Conservation (phyloP, 37 sponge, comb jelly and placozoan genomes). For the Dysidea cf. avara region DNA sequence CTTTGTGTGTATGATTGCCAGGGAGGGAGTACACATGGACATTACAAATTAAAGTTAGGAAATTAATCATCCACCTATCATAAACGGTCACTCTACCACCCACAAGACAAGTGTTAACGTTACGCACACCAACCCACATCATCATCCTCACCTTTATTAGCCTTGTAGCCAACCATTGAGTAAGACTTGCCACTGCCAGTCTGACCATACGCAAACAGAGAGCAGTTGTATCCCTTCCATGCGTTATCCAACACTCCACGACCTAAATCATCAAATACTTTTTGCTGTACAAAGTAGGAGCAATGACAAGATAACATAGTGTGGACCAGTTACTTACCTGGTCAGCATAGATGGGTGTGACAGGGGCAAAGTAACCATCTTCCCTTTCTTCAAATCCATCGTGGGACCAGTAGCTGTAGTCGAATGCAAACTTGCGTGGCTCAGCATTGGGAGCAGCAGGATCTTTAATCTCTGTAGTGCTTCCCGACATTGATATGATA, state of each 20-base stretch:
- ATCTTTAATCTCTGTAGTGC: conserved; percentile 42
- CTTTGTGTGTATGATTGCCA: not conserved
- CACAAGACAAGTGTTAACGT: too few relatives aligned
- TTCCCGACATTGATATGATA: conserved; percentile 61
- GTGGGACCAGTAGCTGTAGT: conserved; percentile 83
- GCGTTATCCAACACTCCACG: conserved; percentile 73
- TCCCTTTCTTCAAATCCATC: conserved; percentile 60
- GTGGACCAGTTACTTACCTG: conserved; percentile 43
- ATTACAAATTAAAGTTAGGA: not conserved
- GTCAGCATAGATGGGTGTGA: conserved; percentile 55
- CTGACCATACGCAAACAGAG: conserved; percentile 82
- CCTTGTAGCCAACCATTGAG: conserved; percentile 78
- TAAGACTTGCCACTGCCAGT: conserved; percentile 80
- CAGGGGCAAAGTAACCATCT: conserved; percentile 56
- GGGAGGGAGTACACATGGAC: not conserved
- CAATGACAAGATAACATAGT: not conserved
- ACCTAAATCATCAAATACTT: conserved; percentile 73
- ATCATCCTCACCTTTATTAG: conserved; percentile 75
- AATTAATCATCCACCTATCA: conserved; percentile 3
- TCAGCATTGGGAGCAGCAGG: conserved; percentile 31
- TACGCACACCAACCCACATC: too few relatives aligned
- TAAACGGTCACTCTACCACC: not conserved
- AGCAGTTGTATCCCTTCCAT: conserved; percentile 84
- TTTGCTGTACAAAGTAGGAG: conserved; percentile 1
- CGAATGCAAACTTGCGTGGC: conserved; percentile 66